phyloP scores from a whole-genome alignment of 2,888 invertebrate species.

The Pollenia angustigena region DNA sequence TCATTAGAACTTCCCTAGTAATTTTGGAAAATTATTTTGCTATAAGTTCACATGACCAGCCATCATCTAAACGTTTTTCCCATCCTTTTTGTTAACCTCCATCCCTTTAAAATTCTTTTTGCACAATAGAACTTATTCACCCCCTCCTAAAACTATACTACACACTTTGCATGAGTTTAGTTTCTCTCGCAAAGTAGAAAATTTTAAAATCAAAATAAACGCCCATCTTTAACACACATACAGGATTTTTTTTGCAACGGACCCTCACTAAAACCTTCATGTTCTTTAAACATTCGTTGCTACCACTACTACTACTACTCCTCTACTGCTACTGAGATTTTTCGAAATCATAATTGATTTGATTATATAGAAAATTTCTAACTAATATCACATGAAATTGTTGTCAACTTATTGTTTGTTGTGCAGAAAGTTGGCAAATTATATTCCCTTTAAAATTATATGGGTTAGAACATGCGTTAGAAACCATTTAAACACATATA shows the following conservation, averaged over 20 bases:
- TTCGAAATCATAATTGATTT: constrained; percentile 63
- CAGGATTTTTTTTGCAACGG: not conserved
- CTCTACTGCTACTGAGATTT: constrained; percentile 48
- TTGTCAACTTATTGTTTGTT: constrained; percentile 38
- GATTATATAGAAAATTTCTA: constrained; percentile 61
- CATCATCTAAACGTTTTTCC: constrained; percentile 8
- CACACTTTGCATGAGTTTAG: constrained; percentile 46
- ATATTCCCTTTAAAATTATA: constrained; percentile 58
- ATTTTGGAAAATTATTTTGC: constrained; percentile 67
- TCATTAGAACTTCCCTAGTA: constrained; percentile 71
- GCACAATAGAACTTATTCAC: constrained; percentile 33
- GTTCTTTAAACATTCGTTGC: not conserved
- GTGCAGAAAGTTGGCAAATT: constrained; percentile 47
- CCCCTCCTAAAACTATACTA: constrained; percentile 66
- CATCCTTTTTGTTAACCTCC: constrained; percentile 7
- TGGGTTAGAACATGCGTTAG: constrained; percentile 60
- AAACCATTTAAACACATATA: not conserved
- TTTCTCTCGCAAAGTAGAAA: constrained; percentile 65
- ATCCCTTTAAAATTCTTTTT: constrained; percentile 9
- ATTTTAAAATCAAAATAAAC: constrained; percentile 76
- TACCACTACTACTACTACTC: not conserved
- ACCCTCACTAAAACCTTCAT: not conserved
- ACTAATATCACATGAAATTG: constrained; percentile 42
- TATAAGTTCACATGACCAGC: constrained; percentile 64
- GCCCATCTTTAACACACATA: constrained; percentile 65